Evolutionary conservation across 2,797 vertebrate species (phyloP), one percentile per base, ranked within the genome.

Genomic region (Strix occidentalis): DNA sequence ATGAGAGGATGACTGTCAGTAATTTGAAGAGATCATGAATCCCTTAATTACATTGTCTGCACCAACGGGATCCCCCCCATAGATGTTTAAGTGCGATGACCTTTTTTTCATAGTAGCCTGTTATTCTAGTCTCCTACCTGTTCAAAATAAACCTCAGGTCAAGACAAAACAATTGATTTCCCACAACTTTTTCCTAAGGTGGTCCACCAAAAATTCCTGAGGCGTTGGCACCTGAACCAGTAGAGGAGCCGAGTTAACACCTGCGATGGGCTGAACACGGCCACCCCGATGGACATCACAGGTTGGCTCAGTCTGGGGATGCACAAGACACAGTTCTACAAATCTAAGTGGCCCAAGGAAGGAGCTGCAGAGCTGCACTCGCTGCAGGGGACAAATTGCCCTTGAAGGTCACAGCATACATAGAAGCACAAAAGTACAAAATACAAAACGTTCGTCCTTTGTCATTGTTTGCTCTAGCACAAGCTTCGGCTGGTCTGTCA

Each of bases 11-110:
- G n/a, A 69, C 33, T 1, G 0, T 6, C 23, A 53, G 28, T 14
- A 83, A 37, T 53, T 37, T 25, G 24, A 85, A 72, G 37, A 75
- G 28, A 85, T 56, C 9, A 28, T 6, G 7, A 46, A 60, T n/a
- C 25, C 28, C 29, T 65, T 50, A 53, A 45, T n/a, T 43, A 63
- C 7, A 70, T 1, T 17, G 11, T 45, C 39, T 24, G 33, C 39
- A 65, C 11, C 45, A 68, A n/a, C 0, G 1, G 19, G 25, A 58
- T 68, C 12, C 16, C 16, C 1, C 13, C 1, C 9, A 9, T 18
- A 35, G 56, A 45, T 2, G 39, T 11, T 4, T 25, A 77, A n/a
- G n/a, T 7, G 16, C 66, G 11, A 4, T 9, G 3, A 89, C 26
- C 23, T 65, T 35, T 51, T 12, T 64, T 87, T 94, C 77, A 48